Conservation (phyloP, 1,140 invertebrate genomes). For the Cardiocondyla obscurior region DNA sequence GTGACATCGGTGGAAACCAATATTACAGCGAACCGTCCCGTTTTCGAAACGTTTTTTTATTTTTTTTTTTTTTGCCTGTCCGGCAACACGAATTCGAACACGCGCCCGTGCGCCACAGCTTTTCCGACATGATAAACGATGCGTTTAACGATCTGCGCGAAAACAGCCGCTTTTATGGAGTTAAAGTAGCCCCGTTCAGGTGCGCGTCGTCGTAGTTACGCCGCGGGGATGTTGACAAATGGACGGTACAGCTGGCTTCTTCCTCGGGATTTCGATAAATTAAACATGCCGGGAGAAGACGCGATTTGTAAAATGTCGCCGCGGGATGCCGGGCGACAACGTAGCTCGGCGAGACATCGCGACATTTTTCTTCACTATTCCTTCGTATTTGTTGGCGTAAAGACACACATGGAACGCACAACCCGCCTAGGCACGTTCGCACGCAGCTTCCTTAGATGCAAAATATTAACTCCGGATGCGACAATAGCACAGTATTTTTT, state of each 20-base stretch:
- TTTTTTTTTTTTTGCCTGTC: too few relatives aligned
- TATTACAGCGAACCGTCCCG: neutral
- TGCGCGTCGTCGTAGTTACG: constrained; percentile 23
- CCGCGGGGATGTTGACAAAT: constrained; percentile 50
- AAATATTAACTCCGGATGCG: neutral
- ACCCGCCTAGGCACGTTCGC: too few relatives aligned
- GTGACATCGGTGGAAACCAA: neutral
- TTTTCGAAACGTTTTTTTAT: too few relatives aligned
- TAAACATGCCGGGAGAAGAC: constrained; percentile 39
- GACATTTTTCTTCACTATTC: constrained; percentile 45
- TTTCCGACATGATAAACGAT: constrained; percentile 2
- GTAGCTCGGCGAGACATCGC: constrained; percentile 11
- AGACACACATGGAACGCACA: too few relatives aligned
- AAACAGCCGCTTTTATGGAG: constrained; percentile 42
- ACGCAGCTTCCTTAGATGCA: neutral
- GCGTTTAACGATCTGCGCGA: constrained; percentile 21
- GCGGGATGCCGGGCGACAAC: constrained; percentile 11
- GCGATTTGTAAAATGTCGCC: constrained; percentile 56
- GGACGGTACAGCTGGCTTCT: constrained; percentile 38
- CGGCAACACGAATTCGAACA: neutral
- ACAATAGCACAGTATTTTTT: neutral
- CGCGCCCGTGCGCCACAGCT: neutral
- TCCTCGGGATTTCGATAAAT: constrained; percentile 56
- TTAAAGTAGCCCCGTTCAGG: constrained; percentile 29
- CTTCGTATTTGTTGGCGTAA: neutral